Conservation (phyloP, 1,140 invertebrate species). For the Drosophila suzukii region DNA sequence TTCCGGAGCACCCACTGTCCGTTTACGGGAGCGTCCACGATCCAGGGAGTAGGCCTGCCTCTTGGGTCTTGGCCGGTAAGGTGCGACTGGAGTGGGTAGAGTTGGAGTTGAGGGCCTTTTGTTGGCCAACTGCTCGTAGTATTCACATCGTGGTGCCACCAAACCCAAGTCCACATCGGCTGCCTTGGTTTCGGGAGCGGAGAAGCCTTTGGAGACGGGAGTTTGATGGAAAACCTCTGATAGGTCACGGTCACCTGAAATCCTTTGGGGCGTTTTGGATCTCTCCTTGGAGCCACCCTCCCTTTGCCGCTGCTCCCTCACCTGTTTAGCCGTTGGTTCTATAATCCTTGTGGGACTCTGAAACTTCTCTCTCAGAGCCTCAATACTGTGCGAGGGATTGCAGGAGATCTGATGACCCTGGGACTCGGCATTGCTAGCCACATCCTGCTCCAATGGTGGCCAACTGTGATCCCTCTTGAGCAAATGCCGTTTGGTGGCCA, state of each 20-base stretch:
- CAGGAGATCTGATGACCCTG: conserved; percentile 24
- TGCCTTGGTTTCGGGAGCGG: conserved; percentile 76
- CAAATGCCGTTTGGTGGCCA: conserved; percentile 66
- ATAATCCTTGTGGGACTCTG: conserved; percentile 71
- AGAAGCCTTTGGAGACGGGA: conserved; percentile 65
- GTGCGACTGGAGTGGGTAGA: background rate
- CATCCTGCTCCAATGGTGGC: conserved; percentile 61
- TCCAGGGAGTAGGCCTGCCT: conserved; percentile 74
- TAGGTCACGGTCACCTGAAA: conserved; percentile 1
- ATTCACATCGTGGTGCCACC: conserved; percentile 72
- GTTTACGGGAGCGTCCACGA: conserved; percentile 49
- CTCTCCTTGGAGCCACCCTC: conserved; percentile 12
- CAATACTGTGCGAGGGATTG: conserved; percentile 62
- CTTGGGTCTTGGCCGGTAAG: conserved; percentile 49
- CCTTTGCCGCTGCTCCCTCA: conserved; percentile 38
- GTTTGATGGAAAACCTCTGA: conserved; percentile 25
- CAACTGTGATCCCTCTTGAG: conserved; percentile 80
- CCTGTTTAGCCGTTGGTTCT: conserved; percentile 48
- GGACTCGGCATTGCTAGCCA: background rate
- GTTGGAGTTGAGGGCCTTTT: conserved; percentile 44
- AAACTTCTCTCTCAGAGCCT: conserved; percentile 72
- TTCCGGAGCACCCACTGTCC: conserved; percentile 45
- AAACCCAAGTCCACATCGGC: conserved; percentile 73
- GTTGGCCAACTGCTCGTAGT: conserved; percentile 71
- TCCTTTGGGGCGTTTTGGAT: conserved; percentile 3